These are phyloP conservation scores for Drosophila tsacasi DNA, from an alignment of 1,140 invertebrate species.

Conservation along the genomic window DNA sequence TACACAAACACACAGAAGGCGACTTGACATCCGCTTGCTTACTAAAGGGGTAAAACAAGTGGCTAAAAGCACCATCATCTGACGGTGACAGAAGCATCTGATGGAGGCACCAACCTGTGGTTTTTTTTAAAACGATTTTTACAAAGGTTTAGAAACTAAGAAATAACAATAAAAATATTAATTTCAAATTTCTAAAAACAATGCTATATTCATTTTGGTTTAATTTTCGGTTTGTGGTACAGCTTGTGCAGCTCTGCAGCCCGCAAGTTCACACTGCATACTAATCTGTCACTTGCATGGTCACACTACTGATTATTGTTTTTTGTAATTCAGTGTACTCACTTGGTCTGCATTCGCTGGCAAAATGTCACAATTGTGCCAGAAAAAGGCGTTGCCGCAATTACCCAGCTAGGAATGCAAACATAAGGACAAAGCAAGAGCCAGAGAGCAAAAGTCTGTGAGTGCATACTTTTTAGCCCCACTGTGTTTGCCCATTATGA, in stretches of 20 bases:
- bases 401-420: constrained; percentile 57
- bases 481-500: constrained; percentile 67
- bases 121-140: background rate
- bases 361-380: constrained; percentile 64
- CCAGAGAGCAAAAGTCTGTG: constrained; percentile 26
- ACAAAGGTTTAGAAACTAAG: background rate
- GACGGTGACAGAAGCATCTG: constrained; percentile 22
- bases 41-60: constrained; percentile 20
- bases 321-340: background rate
- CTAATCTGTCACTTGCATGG: background rate
- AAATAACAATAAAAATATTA: background rate
- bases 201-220: background rate
- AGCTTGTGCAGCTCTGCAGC: background rate
- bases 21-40: constrained; percentile 44
- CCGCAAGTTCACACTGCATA: background rate
- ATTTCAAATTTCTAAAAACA: background rate
- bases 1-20: constrained; percentile 33
- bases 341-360: constrained; percentile 35
- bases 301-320: background rate
- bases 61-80: constrained; percentile 30
- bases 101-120: background rate
- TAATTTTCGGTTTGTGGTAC: background rate
- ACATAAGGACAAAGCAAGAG: constrained; percentile 27
- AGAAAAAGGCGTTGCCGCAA: constrained; percentile 77
- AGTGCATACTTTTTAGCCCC: constrained; percentile 59